phyloP scores from a whole-genome alignment of 2,888 invertebrate genomes.

The Blastobasis adustella region DNA sequence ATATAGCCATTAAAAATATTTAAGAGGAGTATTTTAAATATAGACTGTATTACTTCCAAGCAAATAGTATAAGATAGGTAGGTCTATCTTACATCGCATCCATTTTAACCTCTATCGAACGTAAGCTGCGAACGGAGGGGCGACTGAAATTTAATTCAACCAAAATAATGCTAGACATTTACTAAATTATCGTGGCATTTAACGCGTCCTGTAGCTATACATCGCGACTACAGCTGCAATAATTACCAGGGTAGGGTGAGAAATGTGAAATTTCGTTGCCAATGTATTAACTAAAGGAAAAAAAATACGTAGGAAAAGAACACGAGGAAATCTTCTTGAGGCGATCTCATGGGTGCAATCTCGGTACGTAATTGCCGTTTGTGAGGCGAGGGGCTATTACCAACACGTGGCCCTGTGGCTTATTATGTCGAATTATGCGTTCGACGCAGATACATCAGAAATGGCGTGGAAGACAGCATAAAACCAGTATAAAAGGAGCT shows the following conservation, averaged over 20 bases:
- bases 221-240: not conserved
- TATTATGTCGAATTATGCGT: conserved; percentile 8
- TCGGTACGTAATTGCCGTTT: conserved; percentile 1
- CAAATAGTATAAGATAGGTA: too few relatives aligned
- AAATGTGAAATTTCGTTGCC: too few relatives aligned
- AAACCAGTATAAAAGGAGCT: too few relatives aligned
- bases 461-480: too few relatives aligned
- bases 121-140: too few relatives aligned
- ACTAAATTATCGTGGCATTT: not conserved
- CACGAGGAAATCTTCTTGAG: not conserved
- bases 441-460: not conserved
- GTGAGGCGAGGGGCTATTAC: not conserved
- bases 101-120: too few relatives aligned
- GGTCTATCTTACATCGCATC: too few relatives aligned
- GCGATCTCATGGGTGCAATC: not conserved
- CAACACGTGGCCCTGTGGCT: conserved; percentile 3
- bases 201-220: not conserved
- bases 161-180: not conserved
- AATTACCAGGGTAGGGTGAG: not conserved
- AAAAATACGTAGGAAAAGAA: too few relatives aligned
- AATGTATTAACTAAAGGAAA: too few relatives aligned
- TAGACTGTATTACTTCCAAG: too few relatives aligned
- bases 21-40: too few relatives aligned
- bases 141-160: not conserved
- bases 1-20: too few relatives aligned